phyloP scores from a whole-genome alignment of 2,113 vertebrate genomes.

The Pedionomus torquatus region DNA sequence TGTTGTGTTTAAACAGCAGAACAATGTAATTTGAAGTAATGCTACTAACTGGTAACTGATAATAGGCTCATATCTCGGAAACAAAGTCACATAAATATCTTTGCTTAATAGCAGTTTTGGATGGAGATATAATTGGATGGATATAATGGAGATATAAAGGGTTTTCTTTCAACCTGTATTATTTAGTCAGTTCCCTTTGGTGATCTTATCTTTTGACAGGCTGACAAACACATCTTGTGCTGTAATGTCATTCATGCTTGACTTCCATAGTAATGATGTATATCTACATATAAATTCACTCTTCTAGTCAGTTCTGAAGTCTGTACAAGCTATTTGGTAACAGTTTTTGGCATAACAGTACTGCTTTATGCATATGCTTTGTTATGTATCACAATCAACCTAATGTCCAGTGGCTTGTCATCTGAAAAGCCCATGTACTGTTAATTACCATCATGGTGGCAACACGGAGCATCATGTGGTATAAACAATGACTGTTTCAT shows the following conservation, averaged over 20 bases:
- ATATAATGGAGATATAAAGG: no score
- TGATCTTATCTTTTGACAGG: conserved; percentile 43
- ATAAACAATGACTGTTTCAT: neutral
- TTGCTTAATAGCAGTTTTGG: neutral
- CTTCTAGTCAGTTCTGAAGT: neutral
- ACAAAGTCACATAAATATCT: neutral
- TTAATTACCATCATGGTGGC: neutral
- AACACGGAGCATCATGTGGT: neutral
- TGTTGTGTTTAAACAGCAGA: neutral
- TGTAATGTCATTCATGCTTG: conserved; percentile 53
- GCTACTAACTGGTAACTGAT: neutral
- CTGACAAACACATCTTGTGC: conserved; percentile 48
- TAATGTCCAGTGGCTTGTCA: conserved; percentile 44
- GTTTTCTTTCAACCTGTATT: neutral
- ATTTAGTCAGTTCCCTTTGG: conserved; percentile 34
- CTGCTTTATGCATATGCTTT: neutral
- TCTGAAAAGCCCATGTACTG: neutral
- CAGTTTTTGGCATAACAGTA: neutral
- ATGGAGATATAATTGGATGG: neutral
- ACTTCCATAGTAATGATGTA: conserved; percentile 22
- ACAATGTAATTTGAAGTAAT: neutral
- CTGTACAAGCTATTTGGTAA: conserved; percentile 20
- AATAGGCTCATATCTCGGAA: neutral
- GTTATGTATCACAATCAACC: neutral
- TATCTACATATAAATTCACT: conserved; percentile 35